Conservation (phyloP, 2,113 vertebrate genomes). For the Scomber scombrus region DNA sequence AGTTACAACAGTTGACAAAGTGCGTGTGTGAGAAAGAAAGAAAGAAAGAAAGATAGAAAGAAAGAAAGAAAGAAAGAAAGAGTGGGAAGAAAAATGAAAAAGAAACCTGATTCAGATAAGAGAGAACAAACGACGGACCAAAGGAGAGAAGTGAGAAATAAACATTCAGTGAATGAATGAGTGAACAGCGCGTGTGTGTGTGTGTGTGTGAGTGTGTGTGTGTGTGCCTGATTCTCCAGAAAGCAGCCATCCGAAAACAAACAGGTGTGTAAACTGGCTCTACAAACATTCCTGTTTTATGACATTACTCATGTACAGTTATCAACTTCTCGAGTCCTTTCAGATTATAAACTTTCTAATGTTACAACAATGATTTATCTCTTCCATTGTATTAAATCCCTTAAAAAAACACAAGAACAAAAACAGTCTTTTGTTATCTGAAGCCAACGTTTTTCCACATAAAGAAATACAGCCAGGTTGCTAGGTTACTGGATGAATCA, state of each 20-base stretch:
- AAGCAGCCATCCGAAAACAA: slow-evolving; percentile 18
- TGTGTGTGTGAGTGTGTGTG: slow-evolving; percentile 1
- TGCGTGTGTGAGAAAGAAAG: background rate
- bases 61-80: background rate
- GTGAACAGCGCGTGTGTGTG: background rate
- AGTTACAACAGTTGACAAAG: slow-evolving; percentile 15
- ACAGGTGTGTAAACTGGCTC: slow-evolving; percentile 46
- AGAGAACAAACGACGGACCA: background rate
- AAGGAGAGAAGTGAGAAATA: background rate
- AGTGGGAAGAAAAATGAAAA: background rate
- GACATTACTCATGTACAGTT: background rate
- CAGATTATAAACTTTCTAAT: background rate
- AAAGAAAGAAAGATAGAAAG: background rate
- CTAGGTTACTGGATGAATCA: too few relatives aligned
- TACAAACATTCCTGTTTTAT: slow-evolving; percentile 21
- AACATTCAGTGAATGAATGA: too few relatives aligned
- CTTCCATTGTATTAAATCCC: too few relatives aligned
- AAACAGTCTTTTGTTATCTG: too few relatives aligned
- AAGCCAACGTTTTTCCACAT: too few relatives aligned
- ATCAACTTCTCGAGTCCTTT: background rate
- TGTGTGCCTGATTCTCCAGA: slow-evolving; percentile 7
- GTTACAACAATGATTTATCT: too few relatives aligned
- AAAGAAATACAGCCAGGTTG: too few relatives aligned
- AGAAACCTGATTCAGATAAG: background rate
- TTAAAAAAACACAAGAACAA: too few relatives aligned